These are phyloP conservation scores for Noctilio leporinus DNA, from an alignment of 2,113 vertebrate species.

Conservation along the genomic window DNA sequence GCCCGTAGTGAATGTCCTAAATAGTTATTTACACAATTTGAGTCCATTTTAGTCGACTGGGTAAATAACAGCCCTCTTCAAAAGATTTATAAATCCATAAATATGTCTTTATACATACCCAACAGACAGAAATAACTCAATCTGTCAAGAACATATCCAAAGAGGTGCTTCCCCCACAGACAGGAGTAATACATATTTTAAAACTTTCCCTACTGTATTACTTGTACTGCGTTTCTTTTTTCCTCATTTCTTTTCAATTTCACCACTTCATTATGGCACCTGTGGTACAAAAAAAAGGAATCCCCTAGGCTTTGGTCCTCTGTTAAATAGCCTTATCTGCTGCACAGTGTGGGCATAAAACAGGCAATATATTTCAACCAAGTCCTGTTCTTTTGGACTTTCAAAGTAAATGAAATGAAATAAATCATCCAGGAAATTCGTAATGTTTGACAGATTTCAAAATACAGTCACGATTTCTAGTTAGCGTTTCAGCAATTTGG, in stretches of 20 bases:
- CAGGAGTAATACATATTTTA: conserved; percentile 63
- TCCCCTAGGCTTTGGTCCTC: neutral
- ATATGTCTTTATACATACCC: conserved; percentile 68
- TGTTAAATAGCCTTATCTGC: neutral
- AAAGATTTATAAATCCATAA: conserved; percentile 76
- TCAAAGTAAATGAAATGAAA: conserved; percentile 17
- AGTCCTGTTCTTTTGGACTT: conserved; percentile 11
- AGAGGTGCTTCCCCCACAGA: conserved; percentile 64
- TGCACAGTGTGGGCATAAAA: neutral
- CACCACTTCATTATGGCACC: conserved; percentile 35
- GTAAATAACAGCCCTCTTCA: conserved; percentile 72
- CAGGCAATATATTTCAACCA: neutral
- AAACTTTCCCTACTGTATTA: conserved; percentile 60
- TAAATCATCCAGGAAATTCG: neutral
- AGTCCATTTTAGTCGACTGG: conserved; percentile 72
- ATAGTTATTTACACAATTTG: conserved; percentile 76
- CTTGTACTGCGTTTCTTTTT: conserved; percentile 55
- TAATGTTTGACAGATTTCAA: neutral
- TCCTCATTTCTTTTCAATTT: conserved; percentile 36
- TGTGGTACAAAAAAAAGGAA: conserved; percentile 2
- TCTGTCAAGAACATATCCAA: conserved; percentile 64
- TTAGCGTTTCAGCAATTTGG: neutral
- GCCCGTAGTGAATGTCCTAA: conserved; percentile 58
- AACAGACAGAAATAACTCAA: conserved; percentile 69
- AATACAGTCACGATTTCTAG: neutral